Conservation (phyloP, 2,113 vertebrate species). For the Sylvia atricapilla region DNA sequence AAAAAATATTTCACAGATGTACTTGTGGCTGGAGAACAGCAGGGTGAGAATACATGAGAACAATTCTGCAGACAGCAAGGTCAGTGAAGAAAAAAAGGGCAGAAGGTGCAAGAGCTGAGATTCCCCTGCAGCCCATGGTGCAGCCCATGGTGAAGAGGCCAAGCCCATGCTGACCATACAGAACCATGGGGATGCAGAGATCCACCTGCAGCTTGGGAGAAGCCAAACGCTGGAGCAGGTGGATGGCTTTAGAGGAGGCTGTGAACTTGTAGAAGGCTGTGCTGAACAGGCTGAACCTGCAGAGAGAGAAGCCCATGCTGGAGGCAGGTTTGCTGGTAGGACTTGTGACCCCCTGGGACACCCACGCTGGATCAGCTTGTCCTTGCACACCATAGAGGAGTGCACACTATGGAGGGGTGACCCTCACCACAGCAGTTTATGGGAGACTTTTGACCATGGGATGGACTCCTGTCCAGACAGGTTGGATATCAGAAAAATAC, state of each 20-base stretch:
- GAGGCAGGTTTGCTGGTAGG: not conserved
- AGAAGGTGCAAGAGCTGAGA: not conserved
- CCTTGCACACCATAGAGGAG: not conserved
- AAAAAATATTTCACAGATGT: not conserved
- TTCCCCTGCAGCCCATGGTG: fast-evolving
- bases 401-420: not conserved
- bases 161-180: not conserved
- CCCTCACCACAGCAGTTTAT: not conserved
- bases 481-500: not conserved
- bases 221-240: fast-evolving
- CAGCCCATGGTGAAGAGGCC: not conserved
- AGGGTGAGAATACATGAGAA: fast-evolving
- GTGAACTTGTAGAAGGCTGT: fast-evolving
- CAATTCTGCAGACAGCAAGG: not conserved
- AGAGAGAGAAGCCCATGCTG: too few species aligned
- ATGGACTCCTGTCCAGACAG: not conserved
- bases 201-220: not conserved
- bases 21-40: not conserved
- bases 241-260: not conserved
- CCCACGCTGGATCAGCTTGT: too few species aligned
- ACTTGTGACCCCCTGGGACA: not conserved
- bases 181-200: not conserved
- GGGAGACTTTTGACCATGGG: too few species aligned
- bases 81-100: not conserved
- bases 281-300: not conserved